These are phyloP conservation scores for Dolichopus griseipennis DNA, from an alignment of 2,888 invertebrate genomes.

Conservation along the genomic window DNA sequence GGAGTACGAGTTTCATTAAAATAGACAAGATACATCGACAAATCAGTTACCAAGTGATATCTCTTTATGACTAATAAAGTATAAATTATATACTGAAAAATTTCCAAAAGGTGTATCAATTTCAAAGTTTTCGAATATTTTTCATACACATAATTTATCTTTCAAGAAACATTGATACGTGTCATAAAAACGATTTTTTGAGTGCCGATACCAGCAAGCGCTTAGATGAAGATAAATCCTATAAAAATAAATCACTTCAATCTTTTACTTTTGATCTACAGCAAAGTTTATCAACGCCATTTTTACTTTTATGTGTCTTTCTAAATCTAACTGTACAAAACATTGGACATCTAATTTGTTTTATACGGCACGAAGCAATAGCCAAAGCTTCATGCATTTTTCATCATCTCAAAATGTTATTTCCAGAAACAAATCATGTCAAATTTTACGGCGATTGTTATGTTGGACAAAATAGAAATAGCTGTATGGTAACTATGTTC, in stretches of 20 bases:
- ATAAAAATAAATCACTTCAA: slow-evolving; percentile 1
- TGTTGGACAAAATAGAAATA: slow-evolving; percentile 12
- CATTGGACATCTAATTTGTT: neutral
- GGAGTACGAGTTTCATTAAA: slow-evolving; percentile 15
- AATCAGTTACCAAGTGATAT: slow-evolving; percentile 16
- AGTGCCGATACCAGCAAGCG: slow-evolving; percentile 13
- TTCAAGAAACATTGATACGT: no score
- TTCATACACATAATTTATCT: no score
- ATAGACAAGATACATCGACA: slow-evolving; percentile 11
- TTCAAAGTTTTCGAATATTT: neutral
- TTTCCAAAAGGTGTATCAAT: neutral
- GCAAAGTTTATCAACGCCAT: slow-evolving; percentile 11
- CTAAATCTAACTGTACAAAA: slow-evolving; percentile 12
- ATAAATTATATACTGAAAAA: slow-evolving; percentile 16
- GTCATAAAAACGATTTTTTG: no score
- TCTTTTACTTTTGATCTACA: slow-evolving; percentile 13
- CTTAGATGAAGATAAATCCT: no score
- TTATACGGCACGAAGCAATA: slow-evolving; percentile 12
- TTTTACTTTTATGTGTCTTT: neutral
- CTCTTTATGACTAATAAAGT: slow-evolving; percentile 15
- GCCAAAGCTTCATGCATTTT: slow-evolving; percentile 11
- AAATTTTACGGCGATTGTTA: slow-evolving; percentile 12
- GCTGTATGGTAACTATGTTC: slow-evolving; percentile 12
- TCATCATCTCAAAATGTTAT: neutral
- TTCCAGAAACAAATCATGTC: neutral